These are phyloP conservation scores for Sarotherodon lohbergeri DNA, from an alignment of 2,113 vertebrate genomes.

Conservation along the genomic window DNA sequence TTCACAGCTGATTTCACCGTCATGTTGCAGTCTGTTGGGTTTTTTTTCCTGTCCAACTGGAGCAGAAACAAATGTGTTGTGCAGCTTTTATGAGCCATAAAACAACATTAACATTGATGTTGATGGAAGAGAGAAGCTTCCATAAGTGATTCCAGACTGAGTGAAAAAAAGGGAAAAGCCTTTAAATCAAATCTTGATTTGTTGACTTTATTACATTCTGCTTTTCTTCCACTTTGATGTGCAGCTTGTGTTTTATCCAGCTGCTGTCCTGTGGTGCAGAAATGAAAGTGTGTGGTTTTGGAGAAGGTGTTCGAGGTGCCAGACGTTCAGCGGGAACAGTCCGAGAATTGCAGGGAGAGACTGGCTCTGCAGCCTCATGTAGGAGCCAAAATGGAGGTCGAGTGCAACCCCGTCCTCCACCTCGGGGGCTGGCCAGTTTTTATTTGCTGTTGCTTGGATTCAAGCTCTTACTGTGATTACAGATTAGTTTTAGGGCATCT, in stretches of 20 bases:
- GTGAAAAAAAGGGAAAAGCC: neutral
- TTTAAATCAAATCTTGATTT: neutral
- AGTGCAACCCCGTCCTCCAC: neutral
- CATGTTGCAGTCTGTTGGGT: neutral
- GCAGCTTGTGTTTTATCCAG: neutral
- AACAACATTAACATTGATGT: neutral
- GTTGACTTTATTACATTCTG: neutral
- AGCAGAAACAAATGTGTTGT: neutral
- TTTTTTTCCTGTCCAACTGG: neutral
- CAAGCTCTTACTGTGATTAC: neutral
- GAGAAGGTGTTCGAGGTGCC: neutral
- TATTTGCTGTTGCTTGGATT: neutral
- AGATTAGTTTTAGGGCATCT: neutral
- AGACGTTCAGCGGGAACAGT: neutral
- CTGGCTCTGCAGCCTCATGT: neutral
- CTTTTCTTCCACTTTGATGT: neutral
- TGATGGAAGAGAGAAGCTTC: neutral
- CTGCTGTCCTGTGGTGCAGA: fast-evolving
- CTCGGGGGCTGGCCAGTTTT: neutral
- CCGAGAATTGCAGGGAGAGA: neutral
- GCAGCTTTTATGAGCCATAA: neutral
- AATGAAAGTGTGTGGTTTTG: neutral
- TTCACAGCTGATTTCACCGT: neutral
- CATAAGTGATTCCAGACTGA: neutral
- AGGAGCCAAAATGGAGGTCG: neutral